These are phyloP conservation scores for Sciurus vulgaris DNA, from an alignment of 2,797 vertebrate species.

Conservation along the genomic window DNA sequence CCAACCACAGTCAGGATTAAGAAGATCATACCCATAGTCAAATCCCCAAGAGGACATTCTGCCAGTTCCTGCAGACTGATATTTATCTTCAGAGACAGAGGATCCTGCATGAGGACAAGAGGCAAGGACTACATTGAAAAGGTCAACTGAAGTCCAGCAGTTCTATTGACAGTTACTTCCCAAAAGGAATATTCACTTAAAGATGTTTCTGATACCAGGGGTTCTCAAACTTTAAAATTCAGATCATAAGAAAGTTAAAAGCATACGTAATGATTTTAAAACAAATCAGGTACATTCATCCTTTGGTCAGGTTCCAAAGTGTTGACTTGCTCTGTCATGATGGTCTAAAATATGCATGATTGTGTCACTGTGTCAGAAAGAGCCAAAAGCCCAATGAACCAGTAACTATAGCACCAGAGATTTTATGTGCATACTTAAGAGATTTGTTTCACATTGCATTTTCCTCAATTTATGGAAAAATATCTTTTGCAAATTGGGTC, in stretches of 20 bases:
- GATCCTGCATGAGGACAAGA: neutral
- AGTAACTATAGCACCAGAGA: neutral
- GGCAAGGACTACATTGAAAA: too few species aligned
- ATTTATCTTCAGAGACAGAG: neutral
- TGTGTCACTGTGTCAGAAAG: neutral
- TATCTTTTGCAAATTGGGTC: conserved; percentile 26
- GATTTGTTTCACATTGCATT: neutral
- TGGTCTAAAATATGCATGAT: conserved; percentile 18
- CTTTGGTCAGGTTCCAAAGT: conserved; percentile 32
- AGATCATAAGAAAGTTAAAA: conserved; percentile 57
- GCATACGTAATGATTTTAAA: conserved; percentile 62
- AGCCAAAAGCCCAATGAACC: neutral
- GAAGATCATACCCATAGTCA: neutral
- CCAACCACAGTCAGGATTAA: neutral
- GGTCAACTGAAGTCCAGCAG: too few species aligned
- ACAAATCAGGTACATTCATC: conserved; percentile 51
- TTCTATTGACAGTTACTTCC: too few species aligned
- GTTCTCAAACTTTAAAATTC: conserved; percentile 6
- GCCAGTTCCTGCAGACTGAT: neutral
- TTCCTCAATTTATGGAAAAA: neutral
- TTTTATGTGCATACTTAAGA: neutral
- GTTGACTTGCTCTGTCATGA: conserved; percentile 7
- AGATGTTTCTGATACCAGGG: too few species aligned
- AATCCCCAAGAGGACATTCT: neutral
- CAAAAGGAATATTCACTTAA: too few species aligned